Conservation (phyloP, 1,140 invertebrate genomes). For the Luehdorfia chinensis region DNA sequence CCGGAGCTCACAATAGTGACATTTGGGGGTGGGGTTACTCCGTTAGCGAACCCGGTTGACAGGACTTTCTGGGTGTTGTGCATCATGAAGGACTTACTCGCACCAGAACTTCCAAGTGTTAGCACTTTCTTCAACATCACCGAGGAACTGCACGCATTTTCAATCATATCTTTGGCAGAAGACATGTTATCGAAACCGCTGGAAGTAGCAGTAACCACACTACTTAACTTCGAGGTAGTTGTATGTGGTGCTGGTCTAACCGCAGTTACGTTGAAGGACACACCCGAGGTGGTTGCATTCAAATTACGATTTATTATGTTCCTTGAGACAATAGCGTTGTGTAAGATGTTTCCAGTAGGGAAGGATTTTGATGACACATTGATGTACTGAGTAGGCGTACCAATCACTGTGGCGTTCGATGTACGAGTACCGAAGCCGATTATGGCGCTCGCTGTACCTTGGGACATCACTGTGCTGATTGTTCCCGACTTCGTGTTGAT, state of each 20-base stretch:
- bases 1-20: conserved; percentile 70
- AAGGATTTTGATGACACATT: conserved; percentile 71
- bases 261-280: conserved; percentile 56
- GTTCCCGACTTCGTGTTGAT: conserved; percentile 64
- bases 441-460: conserved; percentile 64
- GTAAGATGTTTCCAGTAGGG: conserved; percentile 72
- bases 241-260: conserved; percentile 49
- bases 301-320: conserved; percentile 55
- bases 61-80: conserved; percentile 74
- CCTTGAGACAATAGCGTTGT: conserved; percentile 72
- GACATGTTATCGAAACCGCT: conserved; percentile 60
- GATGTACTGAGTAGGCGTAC: conserved; percentile 59
- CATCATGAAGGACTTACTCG: conserved; percentile 72
- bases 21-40: conserved; percentile 58
- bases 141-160: conserved; percentile 72
- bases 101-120: conserved; percentile 66
- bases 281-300: conserved; percentile 38
- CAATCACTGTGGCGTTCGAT: conserved; percentile 56
- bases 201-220: conserved; percentile 37
- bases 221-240: conserved; percentile 52
- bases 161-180: conserved; percentile 73
- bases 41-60: conserved; percentile 67
- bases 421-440: conserved; percentile 67
- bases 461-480: conserved; percentile 69
- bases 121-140: conserved; percentile 75